Conservation (phyloP, 2,797 vertebrate genomes). For the Sebastolobus altivelis region DNA sequence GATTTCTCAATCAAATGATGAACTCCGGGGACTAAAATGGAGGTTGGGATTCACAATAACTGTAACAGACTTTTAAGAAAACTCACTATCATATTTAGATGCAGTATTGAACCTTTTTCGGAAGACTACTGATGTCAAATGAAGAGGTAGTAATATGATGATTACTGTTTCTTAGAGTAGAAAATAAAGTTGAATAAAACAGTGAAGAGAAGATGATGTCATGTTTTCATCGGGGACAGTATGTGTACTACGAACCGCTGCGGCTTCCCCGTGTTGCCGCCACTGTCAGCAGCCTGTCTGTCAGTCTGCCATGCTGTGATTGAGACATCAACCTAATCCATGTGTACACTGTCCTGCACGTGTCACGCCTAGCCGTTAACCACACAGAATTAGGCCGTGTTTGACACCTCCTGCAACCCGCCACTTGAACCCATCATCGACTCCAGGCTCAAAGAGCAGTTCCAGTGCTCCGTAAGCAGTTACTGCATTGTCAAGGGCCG, state of each 20-base stretch:
- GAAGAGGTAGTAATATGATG: background rate
- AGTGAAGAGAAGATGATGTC: background rate
- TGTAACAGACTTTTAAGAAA: background rate
- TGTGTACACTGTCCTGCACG: slow-evolving; percentile 86
- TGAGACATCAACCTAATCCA: slow-evolving; percentile 89
- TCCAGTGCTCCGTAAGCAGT: slow-evolving; percentile 58
- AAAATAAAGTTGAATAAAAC: background rate
- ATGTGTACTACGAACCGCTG: background rate
- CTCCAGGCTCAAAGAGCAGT: slow-evolving; percentile 71
- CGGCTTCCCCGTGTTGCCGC: slow-evolving; percentile 31
- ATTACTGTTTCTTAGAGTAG: background rate
- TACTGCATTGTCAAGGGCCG: slow-evolving; percentile 64
- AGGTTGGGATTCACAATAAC: background rate
- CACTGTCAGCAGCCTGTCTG: slow-evolving; percentile 70
- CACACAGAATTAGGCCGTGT: slow-evolving; percentile 86
- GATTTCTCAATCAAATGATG: background rate
- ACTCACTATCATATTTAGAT: background rate
- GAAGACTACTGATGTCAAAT: background rate
- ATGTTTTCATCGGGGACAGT: background rate
- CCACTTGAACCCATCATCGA: slow-evolving; percentile 83
- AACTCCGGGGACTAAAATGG: background rate
- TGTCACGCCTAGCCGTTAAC: slow-evolving; percentile 82
- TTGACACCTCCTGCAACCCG: slow-evolving; percentile 80
- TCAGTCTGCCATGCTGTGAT: slow-evolving; percentile 84
- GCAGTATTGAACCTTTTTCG: background rate